These are phyloP conservation scores for Yponomeuta plumbellus DNA, from an alignment of 2,888 invertebrate genomes.

Conservation along the genomic window DNA sequence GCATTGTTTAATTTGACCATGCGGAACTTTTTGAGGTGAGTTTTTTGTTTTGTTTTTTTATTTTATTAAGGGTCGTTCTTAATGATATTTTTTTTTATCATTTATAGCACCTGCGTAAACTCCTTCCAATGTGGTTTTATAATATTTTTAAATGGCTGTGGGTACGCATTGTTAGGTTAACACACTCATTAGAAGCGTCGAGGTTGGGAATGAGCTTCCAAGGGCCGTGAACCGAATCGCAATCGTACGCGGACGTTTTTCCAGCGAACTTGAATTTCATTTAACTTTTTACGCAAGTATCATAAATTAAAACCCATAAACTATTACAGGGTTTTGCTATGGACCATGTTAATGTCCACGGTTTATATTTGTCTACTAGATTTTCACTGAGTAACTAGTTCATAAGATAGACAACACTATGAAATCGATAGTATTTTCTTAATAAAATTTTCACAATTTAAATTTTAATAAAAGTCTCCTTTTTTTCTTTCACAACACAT, in stretches of 20 bases:
- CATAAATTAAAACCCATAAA: background rate
- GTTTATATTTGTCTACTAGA: too few species aligned
- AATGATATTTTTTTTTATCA: background rate
- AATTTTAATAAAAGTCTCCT: too few species aligned
- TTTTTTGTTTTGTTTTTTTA: conserved; percentile 22
- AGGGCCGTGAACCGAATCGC: conserved; percentile 16
- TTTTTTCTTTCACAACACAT: too few species aligned
- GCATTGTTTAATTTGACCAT: conserved; percentile 41
- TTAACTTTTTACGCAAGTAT: background rate
- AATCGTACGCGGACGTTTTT: conserved; percentile 8
- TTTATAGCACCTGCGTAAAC: background rate
- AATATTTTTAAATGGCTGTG: background rate
- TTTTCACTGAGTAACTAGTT: too few species aligned
- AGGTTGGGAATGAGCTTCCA: conserved; percentile 5
- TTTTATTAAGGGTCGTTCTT: background rate
- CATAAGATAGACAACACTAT: too few species aligned
- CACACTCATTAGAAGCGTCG: conserved; percentile 9
- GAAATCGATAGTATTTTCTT: too few species aligned
- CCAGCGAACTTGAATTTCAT: background rate
- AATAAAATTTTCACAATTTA: too few species aligned
- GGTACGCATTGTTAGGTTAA: conserved; percentile 5
- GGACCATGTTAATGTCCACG: background rate
- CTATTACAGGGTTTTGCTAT: background rate
- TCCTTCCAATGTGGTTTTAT: background rate
- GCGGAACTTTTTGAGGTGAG: conserved; percentile 64